A percentile compares a stretch with the other conserved stretches of the same genome.
phyloP scores from a whole-genome alignment of 1,140 invertebrate genomes.

The Drosophila teissieri region DNA sequence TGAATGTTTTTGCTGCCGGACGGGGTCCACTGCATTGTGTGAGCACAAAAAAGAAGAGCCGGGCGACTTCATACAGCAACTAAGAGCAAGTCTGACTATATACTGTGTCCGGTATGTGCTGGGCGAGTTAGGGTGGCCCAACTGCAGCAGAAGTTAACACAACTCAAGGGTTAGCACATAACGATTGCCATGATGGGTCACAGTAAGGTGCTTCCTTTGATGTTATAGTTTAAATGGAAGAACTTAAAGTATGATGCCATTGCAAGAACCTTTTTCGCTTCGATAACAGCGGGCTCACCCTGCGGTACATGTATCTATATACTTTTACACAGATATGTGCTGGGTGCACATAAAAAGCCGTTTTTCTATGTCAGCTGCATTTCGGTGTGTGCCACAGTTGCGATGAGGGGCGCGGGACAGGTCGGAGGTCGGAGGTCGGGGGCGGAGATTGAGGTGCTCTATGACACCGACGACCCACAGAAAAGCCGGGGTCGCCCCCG shows the following conservation, averaged over 20 bases:
- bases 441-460: slow-evolving; percentile 30
- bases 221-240: too few species aligned
- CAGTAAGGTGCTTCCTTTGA: too few species aligned
- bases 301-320: neutral
- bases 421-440: slow-evolving; percentile 4
- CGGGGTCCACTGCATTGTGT: slow-evolving; percentile 61
- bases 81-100: slow-evolving; percentile 23
- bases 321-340: slow-evolving; percentile 13
- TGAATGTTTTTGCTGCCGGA: slow-evolving; percentile 45
- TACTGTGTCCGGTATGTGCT: slow-evolving; percentile 27
- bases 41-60: slow-evolving; percentile 4
- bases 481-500: slow-evolving; percentile 1
- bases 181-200: too few species aligned
- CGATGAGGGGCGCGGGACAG: slow-evolving; percentile 4
- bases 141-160: too few species aligned
- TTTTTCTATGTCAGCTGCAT: slow-evolving; percentile 81
- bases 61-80: slow-evolving; percentile 46
- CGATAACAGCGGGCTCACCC: too few species aligned
- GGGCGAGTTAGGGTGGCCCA: slow-evolving; percentile 12
- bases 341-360: slow-evolving; percentile 53
- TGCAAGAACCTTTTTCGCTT: too few species aligned
- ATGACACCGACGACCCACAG: slow-evolving; percentile 22
- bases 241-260: too few species aligned
- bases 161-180: too few species aligned
- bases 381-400: slow-evolving; percentile 66